Evolutionary conservation across 2,113 vertebrate genomes (phyloP).

Genomic region (Xerus inauris): DNA sequence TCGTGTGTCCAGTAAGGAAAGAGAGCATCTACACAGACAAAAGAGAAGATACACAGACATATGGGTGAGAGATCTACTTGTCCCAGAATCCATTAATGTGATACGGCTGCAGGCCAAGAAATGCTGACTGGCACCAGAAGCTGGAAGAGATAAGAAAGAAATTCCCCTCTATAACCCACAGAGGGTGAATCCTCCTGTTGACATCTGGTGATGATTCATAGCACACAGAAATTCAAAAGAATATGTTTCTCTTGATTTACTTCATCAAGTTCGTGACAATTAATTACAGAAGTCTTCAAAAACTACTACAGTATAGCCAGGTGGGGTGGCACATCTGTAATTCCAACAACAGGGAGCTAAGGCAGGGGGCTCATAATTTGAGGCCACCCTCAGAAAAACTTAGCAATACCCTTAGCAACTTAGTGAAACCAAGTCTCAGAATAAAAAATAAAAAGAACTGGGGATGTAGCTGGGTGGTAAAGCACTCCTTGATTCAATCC

Average conservation of each 20-base stretch:
- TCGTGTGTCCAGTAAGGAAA: neutral
- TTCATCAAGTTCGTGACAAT: neutral
- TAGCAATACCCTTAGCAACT: too few species aligned
- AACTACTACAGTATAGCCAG: too few species aligned
- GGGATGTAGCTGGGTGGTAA: too few species aligned
- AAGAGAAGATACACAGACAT: neutral
- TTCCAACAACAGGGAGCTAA: too few species aligned
- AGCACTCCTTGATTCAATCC: too few species aligned
- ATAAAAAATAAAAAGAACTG: too few species aligned
- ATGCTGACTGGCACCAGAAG: rapidly evolving
- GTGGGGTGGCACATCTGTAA: too few species aligned
- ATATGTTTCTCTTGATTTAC: neutral
- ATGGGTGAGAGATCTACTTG: neutral
- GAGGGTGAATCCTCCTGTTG: rapidly evolving
- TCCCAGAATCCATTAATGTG: rapidly evolving
- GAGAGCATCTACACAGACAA: neutral
- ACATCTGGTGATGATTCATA: neutral
- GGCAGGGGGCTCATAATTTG: too few species aligned
- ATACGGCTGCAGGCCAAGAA: neutral
- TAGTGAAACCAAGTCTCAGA: too few species aligned
- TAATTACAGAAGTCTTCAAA: neutral
- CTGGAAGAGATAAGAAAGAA: neutral
- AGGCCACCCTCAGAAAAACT: too few species aligned
- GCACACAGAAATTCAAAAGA: neutral
- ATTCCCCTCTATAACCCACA: too few species aligned